Evolutionary conservation across 64 coral and sea anemone genomes (phyloP).

Genomic region (Pocillopora verrucosa): DNA sequence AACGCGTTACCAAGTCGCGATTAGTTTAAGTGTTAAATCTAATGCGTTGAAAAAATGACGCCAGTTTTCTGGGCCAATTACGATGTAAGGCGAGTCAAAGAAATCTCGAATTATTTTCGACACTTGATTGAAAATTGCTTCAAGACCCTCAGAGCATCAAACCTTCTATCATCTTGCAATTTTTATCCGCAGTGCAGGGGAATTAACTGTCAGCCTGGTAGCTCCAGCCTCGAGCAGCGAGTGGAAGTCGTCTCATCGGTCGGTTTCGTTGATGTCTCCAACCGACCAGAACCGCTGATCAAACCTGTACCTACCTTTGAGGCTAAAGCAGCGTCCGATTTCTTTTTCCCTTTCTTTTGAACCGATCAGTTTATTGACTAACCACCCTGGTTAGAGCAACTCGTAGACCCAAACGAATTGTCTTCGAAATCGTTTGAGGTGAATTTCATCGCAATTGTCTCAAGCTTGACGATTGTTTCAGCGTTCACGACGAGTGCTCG

Average conservation of each 20-base stretch:
- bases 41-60: too few species aligned
- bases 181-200: constrained; percentile 75
- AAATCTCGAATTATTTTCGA: too few species aligned
- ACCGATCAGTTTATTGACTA: background rate
- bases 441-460: too few species aligned
- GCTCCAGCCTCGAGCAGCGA: constrained; percentile 50
- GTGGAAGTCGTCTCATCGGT: constrained; percentile 90
- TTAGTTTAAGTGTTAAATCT: too few species aligned
- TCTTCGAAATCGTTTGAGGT: background rate
- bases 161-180: background rate
- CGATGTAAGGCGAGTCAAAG: too few species aligned
- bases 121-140: too few species aligned
- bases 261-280: constrained; percentile 88
- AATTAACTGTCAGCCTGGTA: constrained; percentile 66
- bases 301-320: constrained; percentile 86
- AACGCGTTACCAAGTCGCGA: too few species aligned
- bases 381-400: background rate
- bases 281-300: constrained; percentile 49
- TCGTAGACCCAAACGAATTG: background rate
- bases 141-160: too few species aligned
- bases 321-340: constrained; percentile 90
- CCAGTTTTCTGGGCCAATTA: too few species aligned
- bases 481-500: too few species aligned
- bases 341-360: constrained; percentile 89
- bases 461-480: too few species aligned